phyloP scores from a whole-genome alignment of 2,797 vertebrate genomes.

The Gallirallus australis region DNA sequence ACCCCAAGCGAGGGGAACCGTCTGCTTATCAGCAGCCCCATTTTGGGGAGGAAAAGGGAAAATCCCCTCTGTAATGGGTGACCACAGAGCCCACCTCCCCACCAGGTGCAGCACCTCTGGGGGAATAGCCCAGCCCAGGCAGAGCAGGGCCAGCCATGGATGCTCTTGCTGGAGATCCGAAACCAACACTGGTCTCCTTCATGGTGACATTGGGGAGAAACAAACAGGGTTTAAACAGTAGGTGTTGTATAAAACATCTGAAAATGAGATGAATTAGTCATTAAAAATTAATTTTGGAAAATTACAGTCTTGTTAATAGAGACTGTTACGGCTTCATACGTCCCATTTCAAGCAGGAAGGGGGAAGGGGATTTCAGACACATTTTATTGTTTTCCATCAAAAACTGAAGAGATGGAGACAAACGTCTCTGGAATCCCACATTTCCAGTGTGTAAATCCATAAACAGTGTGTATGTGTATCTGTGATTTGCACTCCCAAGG shows the following conservation, averaged over 20 bases:
- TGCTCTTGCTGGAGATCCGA: background rate
- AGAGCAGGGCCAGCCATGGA: background rate
- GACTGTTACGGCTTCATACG: background rate
- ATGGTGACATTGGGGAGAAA: background rate
- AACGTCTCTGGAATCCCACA: background rate
- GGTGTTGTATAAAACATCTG: constrained; percentile 23
- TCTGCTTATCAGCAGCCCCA: background rate
- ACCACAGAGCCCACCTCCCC: background rate
- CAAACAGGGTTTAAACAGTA: constrained; percentile 16
- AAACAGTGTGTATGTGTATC: accelerated
- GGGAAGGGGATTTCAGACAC: background rate
- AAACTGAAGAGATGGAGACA: background rate
- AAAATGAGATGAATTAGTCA: constrained; percentile 63
- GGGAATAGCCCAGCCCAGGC: background rate
- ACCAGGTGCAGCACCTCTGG: accelerated
- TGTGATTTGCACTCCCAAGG: background rate
- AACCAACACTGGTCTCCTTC: background rate
- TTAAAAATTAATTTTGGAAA: constrained; percentile 72
- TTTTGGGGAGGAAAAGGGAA: background rate
- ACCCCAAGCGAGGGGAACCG: background rate
- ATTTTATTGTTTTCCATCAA: background rate
- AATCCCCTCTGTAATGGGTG: background rate
- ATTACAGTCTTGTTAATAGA: constrained; percentile 55
- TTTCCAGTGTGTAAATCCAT: too few relatives aligned
- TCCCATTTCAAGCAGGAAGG: background rate